Evolutionary conservation across 2,797 vertebrate species (phyloP).

Genomic region (Oreochromis mossambicus): DNA sequence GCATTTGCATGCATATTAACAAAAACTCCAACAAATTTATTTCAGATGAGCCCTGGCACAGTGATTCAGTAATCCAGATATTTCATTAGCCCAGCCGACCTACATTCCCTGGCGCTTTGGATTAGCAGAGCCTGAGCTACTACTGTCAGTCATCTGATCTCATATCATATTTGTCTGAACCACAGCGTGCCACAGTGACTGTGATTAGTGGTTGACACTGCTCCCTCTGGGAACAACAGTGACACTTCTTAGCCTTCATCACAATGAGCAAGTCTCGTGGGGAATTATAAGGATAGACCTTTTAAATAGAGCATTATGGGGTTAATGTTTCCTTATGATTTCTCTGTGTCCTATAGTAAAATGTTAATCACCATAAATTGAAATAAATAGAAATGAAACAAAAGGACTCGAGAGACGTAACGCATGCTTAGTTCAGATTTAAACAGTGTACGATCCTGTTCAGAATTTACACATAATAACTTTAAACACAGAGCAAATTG

Average conservation of each 20-base stretch:
- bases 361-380: neutral
- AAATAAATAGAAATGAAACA: neutral
- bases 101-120: constrained; percentile 34
- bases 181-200: neutral
- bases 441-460: neutral
- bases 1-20: neutral
- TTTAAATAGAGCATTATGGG: neutral
- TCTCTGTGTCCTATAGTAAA: neutral
- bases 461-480: neutral
- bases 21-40: neutral
- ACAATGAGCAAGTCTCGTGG: neutral
- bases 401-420: neutral
- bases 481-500: neutral
- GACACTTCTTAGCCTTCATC: neutral
- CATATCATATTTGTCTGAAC: constrained; percentile 1
- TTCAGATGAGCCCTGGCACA: constrained; percentile 13
- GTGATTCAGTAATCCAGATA: constrained; percentile 32
- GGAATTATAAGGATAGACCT: neutral
- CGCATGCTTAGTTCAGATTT: neutral
- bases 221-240: neutral
- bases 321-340: neutral
- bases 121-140: constrained; percentile 36
- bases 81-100: constrained; percentile 44
- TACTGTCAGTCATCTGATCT: constrained; percentile 30
- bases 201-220: constrained; percentile 10